Evolutionary conservation across 2,888 invertebrate genomes (phyloP).

Genomic region (Lydus trimaculatus): DNA sequence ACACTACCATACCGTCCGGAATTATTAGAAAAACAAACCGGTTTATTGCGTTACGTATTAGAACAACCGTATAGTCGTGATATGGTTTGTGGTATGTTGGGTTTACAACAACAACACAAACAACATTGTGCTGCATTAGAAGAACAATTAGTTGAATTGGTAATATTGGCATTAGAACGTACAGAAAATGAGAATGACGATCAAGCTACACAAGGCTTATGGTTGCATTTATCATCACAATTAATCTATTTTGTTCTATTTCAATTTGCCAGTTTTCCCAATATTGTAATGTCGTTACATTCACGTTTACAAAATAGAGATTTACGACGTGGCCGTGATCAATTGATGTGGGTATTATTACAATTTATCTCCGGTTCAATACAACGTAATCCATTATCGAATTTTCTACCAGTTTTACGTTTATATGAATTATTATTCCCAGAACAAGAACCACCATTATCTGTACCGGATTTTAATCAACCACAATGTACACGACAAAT

Average conservation of each 20-base stretch:
- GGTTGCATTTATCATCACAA: constrained; percentile 94
- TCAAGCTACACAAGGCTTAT: constrained; percentile 79
- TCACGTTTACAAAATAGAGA: constrained; percentile 70
- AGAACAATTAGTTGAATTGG: constrained; percentile 90
- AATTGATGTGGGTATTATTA: constrained; percentile 98
- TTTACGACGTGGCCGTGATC: constrained; percentile 89
- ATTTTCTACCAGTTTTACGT: constrained; percentile 88
- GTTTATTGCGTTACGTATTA: constrained; percentile 85
- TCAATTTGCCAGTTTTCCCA: constrained; percentile 92
- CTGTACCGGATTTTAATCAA: constrained; percentile 87
- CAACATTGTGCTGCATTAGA: constrained; percentile 82
- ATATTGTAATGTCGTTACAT: constrained; percentile 88
- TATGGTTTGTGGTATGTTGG: constrained; percentile 95
- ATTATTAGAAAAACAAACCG: constrained; percentile 86
- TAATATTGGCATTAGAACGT: constrained; percentile 91
- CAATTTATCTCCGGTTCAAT: constrained; percentile 98
- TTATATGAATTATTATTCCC: constrained; percentile 92
- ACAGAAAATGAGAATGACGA: constrained; percentile 73
- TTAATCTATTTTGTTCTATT: constrained; percentile 94
- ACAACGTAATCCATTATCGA: constrained; percentile 89
- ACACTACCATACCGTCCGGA: constrained; percentile 91
- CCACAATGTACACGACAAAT: constrained; percentile 88
- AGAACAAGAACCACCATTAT: constrained; percentile 87
- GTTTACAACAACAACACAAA: constrained; percentile 86
- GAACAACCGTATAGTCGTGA: constrained; percentile 96